Conservation (phyloP, 1,140 invertebrate species). For the Anoplolepis gracilipes region DNA sequence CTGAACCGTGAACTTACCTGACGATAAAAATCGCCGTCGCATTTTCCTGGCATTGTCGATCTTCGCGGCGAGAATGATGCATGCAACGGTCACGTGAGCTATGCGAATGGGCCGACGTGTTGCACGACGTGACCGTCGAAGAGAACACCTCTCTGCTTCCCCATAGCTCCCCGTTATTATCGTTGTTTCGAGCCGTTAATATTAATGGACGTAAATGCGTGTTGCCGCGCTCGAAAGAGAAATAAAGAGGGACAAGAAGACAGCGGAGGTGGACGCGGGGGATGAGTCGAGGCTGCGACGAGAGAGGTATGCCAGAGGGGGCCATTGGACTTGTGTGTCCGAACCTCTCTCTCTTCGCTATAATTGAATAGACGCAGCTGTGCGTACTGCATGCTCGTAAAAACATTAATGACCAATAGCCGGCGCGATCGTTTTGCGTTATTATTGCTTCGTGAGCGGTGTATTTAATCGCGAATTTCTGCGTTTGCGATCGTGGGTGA, state of each 20-base stretch:
- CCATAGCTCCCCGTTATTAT: slow-evolving; percentile 77
- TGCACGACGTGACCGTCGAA: slow-evolving; percentile 62
- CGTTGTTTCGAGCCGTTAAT: slow-evolving; percentile 80
- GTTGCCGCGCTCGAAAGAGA: slow-evolving; percentile 60
- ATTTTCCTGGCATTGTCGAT: slow-evolving; percentile 41
- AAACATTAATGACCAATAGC: slow-evolving; percentile 78
- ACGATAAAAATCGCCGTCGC: slow-evolving; percentile 42
- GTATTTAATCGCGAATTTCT: slow-evolving; percentile 65
- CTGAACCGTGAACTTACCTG: slow-evolving; percentile 34
- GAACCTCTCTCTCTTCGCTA: slow-evolving; percentile 60
- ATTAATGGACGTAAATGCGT: slow-evolving; percentile 79
- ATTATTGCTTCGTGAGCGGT: slow-evolving; percentile 68
- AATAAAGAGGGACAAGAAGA: slow-evolving; percentile 42
- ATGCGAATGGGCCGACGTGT: slow-evolving; percentile 6
- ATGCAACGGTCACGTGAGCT: slow-evolving; percentile 53
- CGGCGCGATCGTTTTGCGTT: slow-evolving; percentile 72
- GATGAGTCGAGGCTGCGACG: slow-evolving; percentile 54
- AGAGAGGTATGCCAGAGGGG: slow-evolving; percentile 28
- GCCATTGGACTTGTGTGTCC: slow-evolving; percentile 30
- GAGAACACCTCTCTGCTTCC: slow-evolving; percentile 72
- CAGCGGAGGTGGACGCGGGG: slow-evolving; percentile 30
- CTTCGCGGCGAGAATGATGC: slow-evolving; percentile 32
- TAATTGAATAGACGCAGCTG: slow-evolving; percentile 81
- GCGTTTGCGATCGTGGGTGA: slow-evolving; percentile 63
- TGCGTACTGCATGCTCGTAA: slow-evolving; percentile 77